Base-by-base conservation (phyloP, 2,113 vertebrate genomes). In the Petroica traversi region DNA sequence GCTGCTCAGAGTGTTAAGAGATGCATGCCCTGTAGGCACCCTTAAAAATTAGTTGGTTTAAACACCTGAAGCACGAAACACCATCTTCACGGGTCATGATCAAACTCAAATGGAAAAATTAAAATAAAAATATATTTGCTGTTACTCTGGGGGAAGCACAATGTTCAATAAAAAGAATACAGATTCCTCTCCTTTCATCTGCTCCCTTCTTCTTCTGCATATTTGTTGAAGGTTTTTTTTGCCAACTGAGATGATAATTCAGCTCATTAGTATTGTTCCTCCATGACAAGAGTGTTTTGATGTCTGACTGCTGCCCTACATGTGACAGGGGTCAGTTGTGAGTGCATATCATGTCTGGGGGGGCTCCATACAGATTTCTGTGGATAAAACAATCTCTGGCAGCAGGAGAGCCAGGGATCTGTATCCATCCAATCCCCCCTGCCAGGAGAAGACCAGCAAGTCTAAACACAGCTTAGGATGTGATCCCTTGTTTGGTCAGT, bases 1-100 rank as follows among this genome's bases (percentile, higher is more conserved):
- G 88, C 92, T 52, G 46, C 80, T 95, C 72, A 72, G 87, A 93
- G 94, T 95, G 95, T 48, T 94, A 95, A 96, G 92, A 96, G 74
- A 95, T 81, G 31, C 61, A 63, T 83, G 80, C 64, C 89, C 54
- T 5, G 2, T 19, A 77, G 93, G 86, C 34, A 62, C 45, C 14
- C 57, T 85, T 80, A 90, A 93, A 93, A 96, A 96, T 95, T 81
- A 91, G 74, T 87, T 16, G 1, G 54, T 93, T 92, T 91, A 80
- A 95, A 83, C 45, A 92, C 52, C 67, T 85, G 83, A 96, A 91
- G 89, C 92, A 78, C 95, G 95, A 95, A 97, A 85, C 72, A 78
- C 57, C 76, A 78, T 88, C 85, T 91, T 41, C 52, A 88, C 0
- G 2, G 73, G 22, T 78, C 69, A 28, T 91, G 89, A 83, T 95